phyloP scores from a whole-genome alignment of 2,113 vertebrate species.

The Ptilonorhynchus violaceus region DNA sequence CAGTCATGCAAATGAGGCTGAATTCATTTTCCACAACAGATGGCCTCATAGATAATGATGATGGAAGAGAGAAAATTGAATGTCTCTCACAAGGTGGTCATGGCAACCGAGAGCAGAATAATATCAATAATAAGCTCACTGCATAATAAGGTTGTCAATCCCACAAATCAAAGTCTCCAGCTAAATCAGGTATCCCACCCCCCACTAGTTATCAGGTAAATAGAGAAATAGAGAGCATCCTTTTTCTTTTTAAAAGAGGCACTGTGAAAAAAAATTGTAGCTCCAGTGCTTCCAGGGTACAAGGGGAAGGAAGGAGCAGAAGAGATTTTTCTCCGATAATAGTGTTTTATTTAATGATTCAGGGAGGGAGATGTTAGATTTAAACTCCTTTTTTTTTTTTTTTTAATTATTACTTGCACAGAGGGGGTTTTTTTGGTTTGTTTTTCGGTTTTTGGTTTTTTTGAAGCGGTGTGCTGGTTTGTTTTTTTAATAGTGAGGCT shows the following conservation, averaged over 20 bases:
- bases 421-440: background rate
- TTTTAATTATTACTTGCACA: background rate
- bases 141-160: slow-evolving; percentile 99
- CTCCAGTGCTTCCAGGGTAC: background rate
- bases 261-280: background rate
- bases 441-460: background rate
- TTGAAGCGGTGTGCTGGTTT: background rate
- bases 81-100: slow-evolving; percentile 99
- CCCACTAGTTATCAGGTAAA: slow-evolving; percentile 75
- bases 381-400: background rate
- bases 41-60: slow-evolving; percentile 99
- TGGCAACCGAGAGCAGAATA: slow-evolving; percentile 98
- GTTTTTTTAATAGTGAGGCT: slow-evolving; percentile 19
- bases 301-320: background rate
- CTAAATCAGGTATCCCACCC: slow-evolving; percentile 83
- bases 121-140: slow-evolving; percentile 99
- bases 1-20: slow-evolving; percentile 99
- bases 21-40: slow-evolving; percentile 99
- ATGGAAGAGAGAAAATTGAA: slow-evolving; percentile 99
- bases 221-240: slow-evolving; percentile 48
- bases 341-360: background rate
- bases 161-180: slow-evolving; percentile 89
- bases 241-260: slow-evolving; percentile 40
- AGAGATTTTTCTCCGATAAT: background rate
- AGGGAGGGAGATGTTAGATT: background rate